Base-by-base conservation (phyloP, 2,888 invertebrate genomes). In the Mechanitis messenoides region DNA sequence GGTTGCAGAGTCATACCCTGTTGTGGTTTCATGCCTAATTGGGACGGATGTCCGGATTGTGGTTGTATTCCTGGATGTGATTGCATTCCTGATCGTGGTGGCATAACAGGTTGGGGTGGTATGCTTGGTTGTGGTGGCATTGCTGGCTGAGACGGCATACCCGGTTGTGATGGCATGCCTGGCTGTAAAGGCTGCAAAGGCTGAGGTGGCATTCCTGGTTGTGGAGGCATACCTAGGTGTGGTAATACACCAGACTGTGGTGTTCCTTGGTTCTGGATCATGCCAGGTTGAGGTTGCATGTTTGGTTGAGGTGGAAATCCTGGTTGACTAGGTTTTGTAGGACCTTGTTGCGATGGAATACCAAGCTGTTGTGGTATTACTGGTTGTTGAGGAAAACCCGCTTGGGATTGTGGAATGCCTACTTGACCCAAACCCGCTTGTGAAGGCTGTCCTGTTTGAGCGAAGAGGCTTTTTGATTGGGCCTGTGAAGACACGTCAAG, bases 191-290 rank as follows among this genome's bases (percentile, higher is more conserved):
- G 20, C 20, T 20, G 20, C 20, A 20, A 20, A 20, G 20, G 20
- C 20, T 20, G 20, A 20, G 61, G 61, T 61, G 42, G 9, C 42
- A 65, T 63, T 56, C 65, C 65, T 3, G 63, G 62, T 45, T 65
- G 68, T 46, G 56, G 59, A 0, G 80, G 79, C 3, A 83, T 70
- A 0, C 87, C 83, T 1, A 79, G 72, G 73, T 86, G 80, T 2
- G 80, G 60, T 33, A 68, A 62, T 33, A 58, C 42, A 2, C 68
- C 62, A 28, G 64, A 57, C 35, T 66, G 67, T 3, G 38, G 38
- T 38, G 38, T 4, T 38, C 4, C 38, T 38, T 20, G 20, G 20
- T 20, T 20, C 20, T 20, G 20, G 20, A 20, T 20, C 35, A 35
- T 35, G 35, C 65, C 61, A 4, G 58, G 59, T 20, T 64, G 68